Evolutionary conservation across 2,888 invertebrate genomes (phyloP), one percentile per base, ranked within the genome.

Genomic region (Thecophora atra): DNA sequence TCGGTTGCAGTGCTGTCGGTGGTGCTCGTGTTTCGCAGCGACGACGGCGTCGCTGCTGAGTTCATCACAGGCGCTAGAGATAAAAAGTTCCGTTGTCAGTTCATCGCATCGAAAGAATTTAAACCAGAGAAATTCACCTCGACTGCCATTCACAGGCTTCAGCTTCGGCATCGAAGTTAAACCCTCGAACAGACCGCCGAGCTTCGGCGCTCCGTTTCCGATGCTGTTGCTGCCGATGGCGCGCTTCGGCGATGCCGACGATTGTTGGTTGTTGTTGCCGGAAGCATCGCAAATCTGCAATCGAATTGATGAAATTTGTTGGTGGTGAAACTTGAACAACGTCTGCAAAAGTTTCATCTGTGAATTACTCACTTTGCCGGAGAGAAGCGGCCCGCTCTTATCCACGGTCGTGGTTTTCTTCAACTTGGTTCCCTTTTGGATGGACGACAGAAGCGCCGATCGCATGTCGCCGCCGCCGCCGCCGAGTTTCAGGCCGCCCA

Each of bases 351-450:
- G n/a, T n/a, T n/a, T n/a, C n/a, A n/a, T n/a, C n/a, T n/a, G n/a
- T 11, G 37, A 37, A 37, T 44, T 52, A 13, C 83, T 87, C 72
- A 87, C 79, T 86, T 89, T 90, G 87, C 95, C 94, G 78, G 91
- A 88, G 77, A 95, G 88, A 66, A 90, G 85, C 0, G 97, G 97
- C 68, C 91, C 92, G 90, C 97, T 97, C 87, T 95, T 94, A 84
- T 97, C 97, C 80, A 93, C 92, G n/a, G 96, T 96, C 0, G 92
- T 91, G 70, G 95, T 89, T 87, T 96, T 96, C 86, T 94, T 96
- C 77, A 97, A 87, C 80, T 90, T 90, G 68, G 92, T 87, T 72
- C 96, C 97, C 84, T 92, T 92, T 79, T 95, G 91, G 80, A 97
- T 97, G 15, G 94, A 94, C 81, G 91, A 91, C 58, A 97, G 88